phyloP scores from a whole-genome alignment of 2,113 vertebrate genomes.

The Oncorhynchus kisutch region DNA sequence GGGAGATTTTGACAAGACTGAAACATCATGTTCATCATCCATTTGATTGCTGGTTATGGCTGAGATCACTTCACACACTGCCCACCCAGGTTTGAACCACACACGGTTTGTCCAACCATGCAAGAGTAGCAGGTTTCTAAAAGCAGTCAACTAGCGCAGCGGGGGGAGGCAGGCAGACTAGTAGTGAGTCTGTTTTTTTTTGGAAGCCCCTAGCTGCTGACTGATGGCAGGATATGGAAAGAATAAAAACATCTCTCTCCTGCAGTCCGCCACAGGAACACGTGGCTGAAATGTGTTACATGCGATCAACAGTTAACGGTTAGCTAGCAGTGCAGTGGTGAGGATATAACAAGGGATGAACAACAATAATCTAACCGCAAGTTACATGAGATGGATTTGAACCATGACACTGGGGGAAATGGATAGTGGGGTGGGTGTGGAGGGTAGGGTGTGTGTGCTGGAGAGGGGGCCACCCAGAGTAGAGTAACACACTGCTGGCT shows the following conservation, averaged over 20 bases:
- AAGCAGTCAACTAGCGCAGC: constrained; percentile 2
- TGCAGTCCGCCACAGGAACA: background rate
- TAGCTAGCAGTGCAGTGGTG: background rate
- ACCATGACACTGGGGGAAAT: background rate
- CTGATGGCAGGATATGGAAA: constrained; percentile 29
- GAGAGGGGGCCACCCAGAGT: background rate
- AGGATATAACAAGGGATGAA: background rate
- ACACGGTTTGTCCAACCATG: constrained; percentile 41
- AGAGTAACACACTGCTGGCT: background rate
- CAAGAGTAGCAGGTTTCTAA: constrained; percentile 38
- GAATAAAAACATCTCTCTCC: constrained; percentile 28
- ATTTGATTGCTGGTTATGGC: constrained; percentile 19
- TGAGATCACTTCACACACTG: constrained; percentile 1
- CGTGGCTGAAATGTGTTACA: constrained; percentile 1
- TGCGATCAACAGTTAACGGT: background rate
- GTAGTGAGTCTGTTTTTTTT: background rate
- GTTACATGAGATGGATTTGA: constrained; percentile 17
- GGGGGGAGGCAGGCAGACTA: constrained; percentile 12
- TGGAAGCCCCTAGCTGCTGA: background rate
- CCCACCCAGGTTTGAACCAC: constrained; percentile 19
- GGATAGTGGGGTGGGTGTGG: background rate
- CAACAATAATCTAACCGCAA: background rate
- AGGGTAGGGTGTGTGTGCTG: constrained; percentile 17
- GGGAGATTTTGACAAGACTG: constrained; percentile 13
- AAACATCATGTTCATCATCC: constrained; percentile 33